These are phyloP conservation scores for Larimichthys polyactis DNA, from an alignment of 2,113 vertebrate genomes.

Conservation along the genomic window DNA sequence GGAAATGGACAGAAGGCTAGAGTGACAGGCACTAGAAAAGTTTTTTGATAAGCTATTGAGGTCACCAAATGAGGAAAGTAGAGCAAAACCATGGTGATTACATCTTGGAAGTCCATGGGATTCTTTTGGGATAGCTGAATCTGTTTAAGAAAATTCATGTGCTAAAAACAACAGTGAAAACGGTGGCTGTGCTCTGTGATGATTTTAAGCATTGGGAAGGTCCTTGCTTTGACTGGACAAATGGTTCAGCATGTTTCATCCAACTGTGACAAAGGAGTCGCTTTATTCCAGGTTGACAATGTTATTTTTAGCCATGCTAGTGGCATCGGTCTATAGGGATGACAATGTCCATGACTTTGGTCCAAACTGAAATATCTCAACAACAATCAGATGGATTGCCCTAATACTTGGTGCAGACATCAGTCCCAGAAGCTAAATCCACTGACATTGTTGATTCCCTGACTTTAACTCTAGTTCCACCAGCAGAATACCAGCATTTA, in stretches of 20 bases:
- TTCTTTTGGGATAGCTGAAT: conserved; percentile 55
- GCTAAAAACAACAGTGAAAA: conserved; percentile 41
- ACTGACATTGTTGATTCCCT: not conserved
- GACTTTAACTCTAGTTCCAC: not conserved
- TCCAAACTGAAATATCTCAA: not conserved
- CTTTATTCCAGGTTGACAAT: conserved; percentile 14
- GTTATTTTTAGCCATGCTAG: not conserved
- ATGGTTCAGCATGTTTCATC: not conserved
- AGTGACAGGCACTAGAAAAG: conserved; percentile 37
- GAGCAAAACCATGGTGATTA: conserved; percentile 71
- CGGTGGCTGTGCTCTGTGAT: not conserved
- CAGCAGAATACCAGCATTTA: no score
- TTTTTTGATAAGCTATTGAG: conserved; percentile 66
- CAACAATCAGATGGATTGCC: not conserved
- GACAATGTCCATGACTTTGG: not conserved
- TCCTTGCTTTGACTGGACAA: conserved; percentile 4
- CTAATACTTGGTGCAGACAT: not conserved
- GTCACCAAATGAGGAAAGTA: conserved; percentile 76
- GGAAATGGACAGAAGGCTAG: conserved; percentile 17
- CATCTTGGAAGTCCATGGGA: conserved; percentile 64
- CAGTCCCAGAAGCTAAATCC: not conserved
- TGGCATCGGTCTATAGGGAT: not conserved
- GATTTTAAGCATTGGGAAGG: conserved; percentile 4
- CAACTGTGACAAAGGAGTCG: not conserved
- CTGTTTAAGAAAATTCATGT: conserved; percentile 50